Conservation (phyloP, 2,888 invertebrate species). For the Colostygia pectinataria region DNA sequence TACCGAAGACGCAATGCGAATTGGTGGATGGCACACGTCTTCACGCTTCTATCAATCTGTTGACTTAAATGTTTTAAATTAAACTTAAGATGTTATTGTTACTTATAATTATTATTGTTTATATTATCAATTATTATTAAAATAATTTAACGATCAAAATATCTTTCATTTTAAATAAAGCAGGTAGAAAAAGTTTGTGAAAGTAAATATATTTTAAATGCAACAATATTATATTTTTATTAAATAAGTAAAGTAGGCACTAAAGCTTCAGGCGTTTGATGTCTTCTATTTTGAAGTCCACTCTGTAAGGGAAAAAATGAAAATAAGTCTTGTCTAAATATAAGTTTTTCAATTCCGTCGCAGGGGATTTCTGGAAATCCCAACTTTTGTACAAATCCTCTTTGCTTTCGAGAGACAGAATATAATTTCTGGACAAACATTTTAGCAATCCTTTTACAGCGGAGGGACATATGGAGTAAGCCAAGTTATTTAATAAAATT, state of each 20-base stretch:
- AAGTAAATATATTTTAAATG: constrained; percentile 17
- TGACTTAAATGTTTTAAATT: constrained; percentile 8
- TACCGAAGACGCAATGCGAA: too few species aligned
- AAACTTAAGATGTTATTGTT: constrained; percentile 17
- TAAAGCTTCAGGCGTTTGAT: constrained; percentile 85
- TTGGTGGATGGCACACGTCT: too few species aligned
- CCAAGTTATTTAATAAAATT: too few species aligned
- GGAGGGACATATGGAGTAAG: too few species aligned
- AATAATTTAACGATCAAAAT: constrained; percentile 9
- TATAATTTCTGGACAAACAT: too few species aligned
- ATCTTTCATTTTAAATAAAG: neutral
- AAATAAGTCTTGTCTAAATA: too few species aligned
- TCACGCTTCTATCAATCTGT: too few species aligned
- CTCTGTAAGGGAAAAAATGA: constrained; percentile 70
- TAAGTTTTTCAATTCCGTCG: too few species aligned
- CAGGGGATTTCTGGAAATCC: too few species aligned
- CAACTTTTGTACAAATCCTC: too few species aligned
- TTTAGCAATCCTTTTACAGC: too few species aligned
- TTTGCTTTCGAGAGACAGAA: too few species aligned
- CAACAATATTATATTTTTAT: constrained; percentile 22
- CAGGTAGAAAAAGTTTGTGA: neutral
- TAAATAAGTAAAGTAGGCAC: constrained; percentile 1
- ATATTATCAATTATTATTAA: constrained; percentile 19
- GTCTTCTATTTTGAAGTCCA: constrained; percentile 93
- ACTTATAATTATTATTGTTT: constrained; percentile 22